Evolutionary conservation across 1,140 invertebrate genomes (phyloP), one percentile per base, ranked within the genome.

Genomic region (Cydia fagiglandana): DNA sequence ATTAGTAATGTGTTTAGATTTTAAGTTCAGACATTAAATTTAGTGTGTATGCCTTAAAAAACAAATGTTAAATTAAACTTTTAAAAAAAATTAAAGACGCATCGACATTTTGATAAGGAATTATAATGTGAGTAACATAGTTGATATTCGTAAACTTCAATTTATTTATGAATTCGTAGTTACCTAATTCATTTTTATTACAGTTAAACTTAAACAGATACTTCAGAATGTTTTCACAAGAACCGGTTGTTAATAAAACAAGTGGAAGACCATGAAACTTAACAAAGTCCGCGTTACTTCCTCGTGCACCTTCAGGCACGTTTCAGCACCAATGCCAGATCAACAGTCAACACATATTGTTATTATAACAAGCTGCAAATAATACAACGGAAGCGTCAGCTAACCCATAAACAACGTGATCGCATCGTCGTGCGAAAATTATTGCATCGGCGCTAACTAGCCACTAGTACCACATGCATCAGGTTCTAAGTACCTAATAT

Each of bases 201-300:
- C 15, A n/a, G 15, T 15, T 53, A 13, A 53, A 53, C n/a, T 17
- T n/a, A 7, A 47, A 47, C 45, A 17, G 30, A 68, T 12, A 68
- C 15, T 68, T 70, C 5, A 70, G n/a, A 17, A 41, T 70, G 66
- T 70, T 70, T 17, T 70, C 38, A 70, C 10, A 20, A 41, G 5
- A 34, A 41, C 30, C 34, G 17, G 13, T 70, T n/a, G 30, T 15
- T 38, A n/a, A 38, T 38, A 38, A 70, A 70, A 70, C 66, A 70
- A 70, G n/a, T 70, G 66, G 4, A 17, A 70, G 38, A 70, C 66
- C 66, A 17, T 70, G 66, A 70, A 70, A 70, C n/a, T 70, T 70
- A 38, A 70, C 66, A 70, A 70, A 70, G 66, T 70, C 34, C n/a
- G 17, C n/a, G 30, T 41, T 70, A 70, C 66, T 70, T 70, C 66